Evolutionary conservation across 1,140 invertebrate genomes (phyloP).

Genomic region (Drusus annulatus): DNA sequence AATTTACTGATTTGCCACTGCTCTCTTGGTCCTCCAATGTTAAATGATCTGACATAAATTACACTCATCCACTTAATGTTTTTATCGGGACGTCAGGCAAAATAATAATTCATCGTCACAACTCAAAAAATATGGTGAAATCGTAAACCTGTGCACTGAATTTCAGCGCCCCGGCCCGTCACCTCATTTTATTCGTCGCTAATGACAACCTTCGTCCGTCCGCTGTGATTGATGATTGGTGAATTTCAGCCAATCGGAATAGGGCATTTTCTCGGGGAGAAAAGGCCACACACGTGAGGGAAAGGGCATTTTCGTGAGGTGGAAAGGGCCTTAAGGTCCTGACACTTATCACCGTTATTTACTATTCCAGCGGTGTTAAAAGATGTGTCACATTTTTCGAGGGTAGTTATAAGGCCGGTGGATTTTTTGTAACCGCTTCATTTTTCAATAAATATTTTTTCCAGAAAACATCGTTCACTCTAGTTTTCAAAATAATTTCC

Average conservation of each 20-base stretch:
- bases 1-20: too few relatives aligned
- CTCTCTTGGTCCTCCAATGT: too few relatives aligned
- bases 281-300: background rate
- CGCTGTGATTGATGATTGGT: constrained; percentile 41
- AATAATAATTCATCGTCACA: constrained; percentile 28
- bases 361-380: constrained; percentile 25
- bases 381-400: constrained; percentile 32
- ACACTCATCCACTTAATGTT: constrained; percentile 10
- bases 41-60: background rate
- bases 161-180: background rate
- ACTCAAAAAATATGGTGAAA: constrained; percentile 31
- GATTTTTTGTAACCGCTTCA: background rate
- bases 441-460: too few relatives aligned
- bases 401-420: constrained; percentile 14
- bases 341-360: constrained; percentile 45
- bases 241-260: constrained; percentile 36
- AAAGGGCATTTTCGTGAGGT: background rate
- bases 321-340: constrained; percentile 31
- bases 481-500: too few relatives aligned
- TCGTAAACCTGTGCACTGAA: constrained; percentile 16
- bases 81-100: constrained; percentile 9
- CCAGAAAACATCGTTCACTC: too few relatives aligned
- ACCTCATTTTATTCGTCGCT: constrained; percentile 33
- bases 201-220: constrained; percentile 44
- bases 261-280: constrained; percentile 7